These are phyloP conservation scores for Neosilurus mollespiculum DNA, from an alignment of 2,797 vertebrate species.

Conservation along the genomic window DNA sequence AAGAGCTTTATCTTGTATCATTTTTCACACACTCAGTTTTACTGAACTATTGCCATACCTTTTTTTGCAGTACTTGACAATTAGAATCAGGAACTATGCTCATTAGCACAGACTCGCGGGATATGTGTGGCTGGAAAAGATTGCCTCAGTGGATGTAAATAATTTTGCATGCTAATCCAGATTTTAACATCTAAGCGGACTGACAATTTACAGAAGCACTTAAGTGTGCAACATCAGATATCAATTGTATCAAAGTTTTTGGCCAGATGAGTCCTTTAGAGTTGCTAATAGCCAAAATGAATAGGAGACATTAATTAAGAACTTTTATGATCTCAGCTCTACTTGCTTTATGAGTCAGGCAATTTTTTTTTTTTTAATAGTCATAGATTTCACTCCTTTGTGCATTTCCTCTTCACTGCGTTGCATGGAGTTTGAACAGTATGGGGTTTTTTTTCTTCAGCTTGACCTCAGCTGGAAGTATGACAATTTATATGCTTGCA, in stretches of 20 bases:
- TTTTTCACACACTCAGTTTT: conserved; percentile 24
- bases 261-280: conserved; percentile 21
- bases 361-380: background rate
- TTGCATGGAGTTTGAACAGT: background rate
- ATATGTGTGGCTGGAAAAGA: conserved; percentile 31
- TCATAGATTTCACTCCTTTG: background rate
- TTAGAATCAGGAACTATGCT: conserved; percentile 48
- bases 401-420: background rate
- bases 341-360: background rate
- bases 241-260: conserved; percentile 15
- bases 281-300: conserved; percentile 8
- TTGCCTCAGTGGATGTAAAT: conserved; percentile 49
- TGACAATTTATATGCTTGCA: conserved; percentile 15
- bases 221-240: conserved; percentile 41
- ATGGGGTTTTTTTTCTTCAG: background rate
- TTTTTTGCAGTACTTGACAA: conserved; percentile 47
- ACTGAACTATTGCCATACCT: conserved; percentile 45
- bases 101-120: conserved; percentile 46
- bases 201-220: conserved; percentile 46
- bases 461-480: background rate
- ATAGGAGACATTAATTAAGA: conserved; percentile 22
- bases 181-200: conserved; percentile 47
- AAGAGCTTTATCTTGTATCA: conserved; percentile 17
- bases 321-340: background rate
- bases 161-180: conserved; percentile 58